Conservation (phyloP, 2,888 invertebrate genomes). For the Arge pagana region DNA sequence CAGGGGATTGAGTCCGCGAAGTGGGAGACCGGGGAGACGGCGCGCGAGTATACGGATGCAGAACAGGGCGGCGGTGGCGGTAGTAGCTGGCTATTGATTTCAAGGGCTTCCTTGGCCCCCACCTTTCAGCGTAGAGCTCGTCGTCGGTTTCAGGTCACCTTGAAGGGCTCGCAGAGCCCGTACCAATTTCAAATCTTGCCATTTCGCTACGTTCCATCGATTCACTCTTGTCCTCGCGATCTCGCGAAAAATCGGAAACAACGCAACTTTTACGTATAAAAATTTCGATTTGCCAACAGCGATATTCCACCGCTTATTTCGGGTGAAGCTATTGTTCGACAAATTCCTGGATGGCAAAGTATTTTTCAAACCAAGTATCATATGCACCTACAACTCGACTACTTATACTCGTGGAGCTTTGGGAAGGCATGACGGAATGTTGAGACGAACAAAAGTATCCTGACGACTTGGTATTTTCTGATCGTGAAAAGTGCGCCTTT, state of each 20-base stretch:
- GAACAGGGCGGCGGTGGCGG: constrained; percentile 48
- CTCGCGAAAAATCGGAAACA: constrained; percentile 4
- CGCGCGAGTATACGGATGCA: constrained; percentile 42
- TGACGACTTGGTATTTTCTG: too few relatives aligned
- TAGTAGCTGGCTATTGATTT: constrained; percentile 57
- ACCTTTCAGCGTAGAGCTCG: constrained; percentile 44
- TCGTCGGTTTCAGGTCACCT: constrained; percentile 51
- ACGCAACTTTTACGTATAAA: constrained; percentile 10
- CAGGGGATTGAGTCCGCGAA: constrained; percentile 46
- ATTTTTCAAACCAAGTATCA: too few relatives aligned
- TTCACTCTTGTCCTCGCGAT: neutral
- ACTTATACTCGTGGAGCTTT: too few relatives aligned
- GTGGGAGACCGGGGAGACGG: constrained; percentile 35
- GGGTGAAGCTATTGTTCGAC: too few relatives aligned
- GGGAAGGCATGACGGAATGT: too few relatives aligned
- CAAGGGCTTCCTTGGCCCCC: constrained; percentile 56
- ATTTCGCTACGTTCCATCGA: too few relatives aligned
- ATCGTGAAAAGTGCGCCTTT: too few relatives aligned
- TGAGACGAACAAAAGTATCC: too few relatives aligned
- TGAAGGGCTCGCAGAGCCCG: constrained; percentile 45
- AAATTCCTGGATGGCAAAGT: too few relatives aligned
- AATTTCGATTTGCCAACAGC: neutral
- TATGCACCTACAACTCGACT: too few relatives aligned
- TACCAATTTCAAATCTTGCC: constrained; percentile 31
- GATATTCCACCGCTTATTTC: too few relatives aligned